Conservation (phyloP, 2,113 vertebrate genomes). For the Todiramphus saurophagus region DNA sequence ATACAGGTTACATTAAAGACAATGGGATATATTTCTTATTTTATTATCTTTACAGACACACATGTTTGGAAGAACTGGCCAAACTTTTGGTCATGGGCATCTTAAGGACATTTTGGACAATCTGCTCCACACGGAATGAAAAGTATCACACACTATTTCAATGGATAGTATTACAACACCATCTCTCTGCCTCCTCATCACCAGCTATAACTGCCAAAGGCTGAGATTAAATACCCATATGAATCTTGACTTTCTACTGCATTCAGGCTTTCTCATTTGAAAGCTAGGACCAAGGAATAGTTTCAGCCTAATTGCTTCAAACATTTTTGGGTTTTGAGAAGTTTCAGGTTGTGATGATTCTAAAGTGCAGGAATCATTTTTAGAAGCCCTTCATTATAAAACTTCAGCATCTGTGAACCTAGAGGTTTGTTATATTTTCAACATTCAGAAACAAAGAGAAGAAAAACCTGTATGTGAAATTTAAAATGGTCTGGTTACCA, state of each 20-base stretch:
- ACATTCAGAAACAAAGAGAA: slow-evolving; percentile 12
- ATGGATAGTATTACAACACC: not conserved
- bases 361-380: not conserved
- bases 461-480: slow-evolving; percentile 18
- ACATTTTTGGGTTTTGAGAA: not conserved
- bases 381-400: slow-evolving; percentile 10
- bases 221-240: not conserved
- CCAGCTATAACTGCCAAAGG: not conserved
- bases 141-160: not conserved
- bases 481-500: slow-evolving; percentile 32
- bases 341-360: not conserved
- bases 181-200: not conserved
- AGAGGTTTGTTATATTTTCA: slow-evolving; percentile 48
- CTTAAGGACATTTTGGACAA: not conserved
- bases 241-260: not conserved
- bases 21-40: not conserved
- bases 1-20: not conserved
- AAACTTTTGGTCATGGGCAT: not conserved
- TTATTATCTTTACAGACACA: not conserved
- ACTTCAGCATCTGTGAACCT: not conserved
- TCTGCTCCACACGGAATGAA: not conserved
- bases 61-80: not conserved
- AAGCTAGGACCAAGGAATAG: not conserved
- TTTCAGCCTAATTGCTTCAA: slow-evolving; percentile 7
- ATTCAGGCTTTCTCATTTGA: not conserved